These are phyloP conservation scores for Apostichopus parvimensis DNA, from an alignment of 35 echinoderm and acorn worm species.

Conservation along the genomic window DNA sequence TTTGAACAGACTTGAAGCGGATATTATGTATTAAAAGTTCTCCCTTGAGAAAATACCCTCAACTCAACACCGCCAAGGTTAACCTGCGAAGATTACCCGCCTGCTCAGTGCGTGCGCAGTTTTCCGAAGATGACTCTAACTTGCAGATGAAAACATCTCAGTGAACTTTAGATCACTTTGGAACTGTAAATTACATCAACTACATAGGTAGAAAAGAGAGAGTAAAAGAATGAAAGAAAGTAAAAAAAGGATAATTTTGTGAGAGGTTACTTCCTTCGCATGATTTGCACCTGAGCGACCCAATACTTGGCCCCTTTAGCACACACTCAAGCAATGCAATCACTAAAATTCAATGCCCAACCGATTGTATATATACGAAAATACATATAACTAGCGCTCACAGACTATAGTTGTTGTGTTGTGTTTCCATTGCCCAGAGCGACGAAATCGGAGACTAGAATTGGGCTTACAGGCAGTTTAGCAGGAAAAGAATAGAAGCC, in stretches of 20 bases:
- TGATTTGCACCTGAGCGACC: constrained; percentile 21
- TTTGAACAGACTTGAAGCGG: constrained; percentile 5
- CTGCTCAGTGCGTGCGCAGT: no score
- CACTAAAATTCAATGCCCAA: constrained; percentile 18
- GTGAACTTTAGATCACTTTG: not conserved
- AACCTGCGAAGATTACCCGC: not conserved
- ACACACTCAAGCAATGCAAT: constrained; percentile 39
- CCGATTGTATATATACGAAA: constrained; percentile 5
- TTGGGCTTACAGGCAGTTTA: constrained; percentile 46
- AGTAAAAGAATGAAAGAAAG: not conserved
- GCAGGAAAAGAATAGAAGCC: constrained; percentile 61
- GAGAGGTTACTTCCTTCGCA: constrained; percentile 27
- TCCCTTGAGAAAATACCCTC: not conserved
- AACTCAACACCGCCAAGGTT: not conserved
- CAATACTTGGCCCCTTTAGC: constrained; percentile 41
- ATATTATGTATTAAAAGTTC: constrained; percentile 3
- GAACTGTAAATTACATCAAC: not conserved
- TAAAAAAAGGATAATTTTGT: constrained; percentile 43
- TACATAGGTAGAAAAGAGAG: not conserved
- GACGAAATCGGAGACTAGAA: constrained; percentile 57
- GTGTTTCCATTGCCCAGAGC: constrained; percentile 43
- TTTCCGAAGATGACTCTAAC: no score
- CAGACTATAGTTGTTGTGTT: constrained; percentile 47
- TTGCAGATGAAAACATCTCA: no score
- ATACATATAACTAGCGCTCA: constrained; percentile 44